Base-by-base conservation (phyloP, 2,797 vertebrate genomes). In the Sebastes oblongus region DNA sequence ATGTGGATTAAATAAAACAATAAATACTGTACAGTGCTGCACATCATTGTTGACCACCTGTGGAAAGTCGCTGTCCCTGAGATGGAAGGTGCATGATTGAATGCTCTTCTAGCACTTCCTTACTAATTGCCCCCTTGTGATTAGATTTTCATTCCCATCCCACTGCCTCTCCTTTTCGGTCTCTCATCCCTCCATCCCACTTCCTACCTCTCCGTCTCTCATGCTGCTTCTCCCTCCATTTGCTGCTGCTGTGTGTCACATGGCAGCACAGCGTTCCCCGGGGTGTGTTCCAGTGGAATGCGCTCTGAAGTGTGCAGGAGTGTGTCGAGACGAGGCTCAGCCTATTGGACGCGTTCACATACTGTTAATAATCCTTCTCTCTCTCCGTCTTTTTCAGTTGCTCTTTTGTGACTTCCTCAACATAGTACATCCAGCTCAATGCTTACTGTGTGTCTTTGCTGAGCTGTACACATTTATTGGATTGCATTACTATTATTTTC, bases 271-370 rank as follows among this genome's bases (percentile, higher is more conserved):
- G 70, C 24, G 66, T 80, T 86, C 85, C 86, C 78, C 6, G 18
- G 82, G 86, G 80, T 87, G 80, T 69, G 72, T 88, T 88, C 80
- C 78, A 81, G 66, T 81, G 75, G 84, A 90, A 86, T 88, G 86
- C 77, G 67, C 78, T 85, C 83, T 80, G 78, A 86, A 89, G 87
- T 87, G 86, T 82, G 78, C 83, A 78, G 59, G 77, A 77, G 81
- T 78, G 86, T 84, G 81, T 81, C 66, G 67, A 85, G 86, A 86
- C 39, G 3, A 72, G 62, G 68, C 59, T 77, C n/a, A 73, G 46
- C 66, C 66, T 64, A 79, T 86, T 58, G 34, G 83, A 87, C 71
- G 75, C 76, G 39, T 78, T 83, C 75, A 65, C 75, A 77, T 72
- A 29, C 66, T 81, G 78, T 84, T 86, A 78, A 79, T 79, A 82